Evolutionary conservation across 2,888 invertebrate species (phyloP).

Genomic region (Orthonychiurus folsomi): DNA sequence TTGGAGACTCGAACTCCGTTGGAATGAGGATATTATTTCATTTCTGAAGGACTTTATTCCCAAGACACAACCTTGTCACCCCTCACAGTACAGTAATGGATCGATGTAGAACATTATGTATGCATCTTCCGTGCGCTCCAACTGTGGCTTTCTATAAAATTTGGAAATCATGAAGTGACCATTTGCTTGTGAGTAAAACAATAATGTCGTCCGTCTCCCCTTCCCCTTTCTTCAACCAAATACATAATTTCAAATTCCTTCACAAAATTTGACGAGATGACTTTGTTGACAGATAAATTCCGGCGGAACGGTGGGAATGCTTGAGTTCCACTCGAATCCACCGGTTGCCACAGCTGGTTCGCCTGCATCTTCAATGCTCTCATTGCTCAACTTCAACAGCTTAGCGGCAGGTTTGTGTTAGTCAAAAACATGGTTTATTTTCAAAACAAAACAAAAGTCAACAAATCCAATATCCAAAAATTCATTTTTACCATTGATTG

Average conservation of each 20-base stretch:
- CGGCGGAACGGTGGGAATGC: slow-evolving; percentile 39
- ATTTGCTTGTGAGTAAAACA: too few relatives aligned
- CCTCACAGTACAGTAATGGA: too few relatives aligned
- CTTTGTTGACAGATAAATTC: slow-evolving; percentile 37
- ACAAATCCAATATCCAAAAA: too few relatives aligned
- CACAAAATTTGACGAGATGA: background rate
- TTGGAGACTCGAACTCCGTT: too few relatives aligned
- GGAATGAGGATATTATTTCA: too few relatives aligned
- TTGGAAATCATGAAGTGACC: too few relatives aligned
- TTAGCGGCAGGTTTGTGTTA: slow-evolving; percentile 43
- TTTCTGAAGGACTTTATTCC: too few relatives aligned
- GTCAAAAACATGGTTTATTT: slow-evolving; percentile 17
- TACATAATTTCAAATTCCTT: too few relatives aligned
- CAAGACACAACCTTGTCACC: too few relatives aligned
- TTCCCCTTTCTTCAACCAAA: too few relatives aligned
- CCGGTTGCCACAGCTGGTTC: slow-evolving; percentile 41
- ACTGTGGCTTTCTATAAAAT: background rate
- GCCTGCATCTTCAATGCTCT: slow-evolving; percentile 48
- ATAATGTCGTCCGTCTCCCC: too few relatives aligned
- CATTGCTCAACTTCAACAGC: slow-evolving; percentile 55
- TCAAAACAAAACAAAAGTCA: background rate
- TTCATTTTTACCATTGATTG: too few relatives aligned
- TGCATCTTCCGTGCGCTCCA: background rate
- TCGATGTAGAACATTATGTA: background rate
- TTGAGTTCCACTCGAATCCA: slow-evolving; percentile 41